Percentiles rank a stretch among this genome's conserved stretches.
phyloP scores from a whole-genome alignment of 2,797 vertebrate genomes.

The Urophycis tenuis region DNA sequence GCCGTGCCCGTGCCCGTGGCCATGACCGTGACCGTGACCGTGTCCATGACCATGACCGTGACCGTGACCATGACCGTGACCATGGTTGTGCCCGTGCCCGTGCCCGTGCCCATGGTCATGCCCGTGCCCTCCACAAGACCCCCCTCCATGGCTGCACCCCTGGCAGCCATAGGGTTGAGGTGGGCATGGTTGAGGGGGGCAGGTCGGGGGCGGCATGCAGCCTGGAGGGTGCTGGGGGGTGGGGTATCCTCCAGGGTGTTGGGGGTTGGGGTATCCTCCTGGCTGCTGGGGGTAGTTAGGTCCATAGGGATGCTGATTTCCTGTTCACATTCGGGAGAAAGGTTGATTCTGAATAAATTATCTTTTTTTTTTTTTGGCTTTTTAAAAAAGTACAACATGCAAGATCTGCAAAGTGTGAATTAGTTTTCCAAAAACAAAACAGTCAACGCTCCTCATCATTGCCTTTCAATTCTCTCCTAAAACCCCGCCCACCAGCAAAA shows the following conservation, averaged over 20 bases:
- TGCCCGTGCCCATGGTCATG: neutral
- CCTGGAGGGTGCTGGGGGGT: constrained; percentile 8
- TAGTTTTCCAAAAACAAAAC: neutral
- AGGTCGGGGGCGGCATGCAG: neutral
- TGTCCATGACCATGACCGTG: constrained; percentile 8
- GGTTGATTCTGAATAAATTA: neutral
- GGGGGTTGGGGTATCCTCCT: neutral
- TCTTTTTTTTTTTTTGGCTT: neutral
- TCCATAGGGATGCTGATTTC: constrained; percentile 15
- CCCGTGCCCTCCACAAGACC: neutral
- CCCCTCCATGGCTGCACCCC: neutral
- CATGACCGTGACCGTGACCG: neutral
- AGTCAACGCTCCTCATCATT: neutral
- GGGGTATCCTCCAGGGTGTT: constrained; percentile 14
- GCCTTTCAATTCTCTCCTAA: neutral
- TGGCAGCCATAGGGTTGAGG: constrained; percentile 14
- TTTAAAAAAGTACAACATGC: neutral
- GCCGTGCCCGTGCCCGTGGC: neutral
- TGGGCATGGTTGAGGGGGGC: constrained; percentile 5
- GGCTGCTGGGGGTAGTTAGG: constrained; percentile 11
- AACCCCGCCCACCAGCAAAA: neutral
- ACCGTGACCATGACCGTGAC: rapidly evolving
- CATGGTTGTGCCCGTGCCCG: rapidly evolving
- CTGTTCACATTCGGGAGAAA: constrained; percentile 13
- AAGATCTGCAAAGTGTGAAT: neutral